phyloP scores from a whole-genome alignment of 2,797 vertebrate species.

The Crax fasciolata region DNA sequence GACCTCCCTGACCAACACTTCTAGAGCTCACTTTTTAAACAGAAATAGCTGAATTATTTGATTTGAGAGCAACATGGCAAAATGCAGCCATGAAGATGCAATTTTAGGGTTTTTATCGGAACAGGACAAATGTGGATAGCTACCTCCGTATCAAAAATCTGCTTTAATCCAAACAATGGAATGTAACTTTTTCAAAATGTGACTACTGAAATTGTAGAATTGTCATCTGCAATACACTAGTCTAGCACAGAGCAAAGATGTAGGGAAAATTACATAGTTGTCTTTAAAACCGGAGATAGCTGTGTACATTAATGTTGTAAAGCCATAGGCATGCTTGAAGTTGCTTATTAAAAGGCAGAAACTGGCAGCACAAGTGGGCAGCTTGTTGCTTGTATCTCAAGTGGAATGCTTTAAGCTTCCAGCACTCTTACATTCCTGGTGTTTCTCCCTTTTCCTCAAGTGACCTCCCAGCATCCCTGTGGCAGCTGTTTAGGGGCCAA shows the following conservation, averaged over 20 bases:
- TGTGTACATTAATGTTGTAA: neutral
- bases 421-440: neutral
- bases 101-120: neutral
- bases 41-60: no score
- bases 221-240: neutral
- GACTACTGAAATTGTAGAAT: neutral
- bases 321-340: neutral
- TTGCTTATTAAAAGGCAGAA: neutral
- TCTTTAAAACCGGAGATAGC: neutral
- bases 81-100: neutral
- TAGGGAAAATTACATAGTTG: neutral
- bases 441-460: neutral
- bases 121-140: neutral
- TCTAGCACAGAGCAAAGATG: neutral
- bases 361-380: neutral
- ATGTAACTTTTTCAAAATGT: neutral
- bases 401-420: neutral
- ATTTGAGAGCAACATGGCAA: neutral
- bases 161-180: neutral
- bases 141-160: neutral
- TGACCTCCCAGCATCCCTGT: neutral
- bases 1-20: neutral
- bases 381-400: neutral
- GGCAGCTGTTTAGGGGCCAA: neutral
- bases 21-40: neutral